Evolutionary conservation across 1,140 invertebrate genomes (phyloP), one percentile per base, ranked within the genome.

Genomic region (Caenorhabditis latens): DNA sequence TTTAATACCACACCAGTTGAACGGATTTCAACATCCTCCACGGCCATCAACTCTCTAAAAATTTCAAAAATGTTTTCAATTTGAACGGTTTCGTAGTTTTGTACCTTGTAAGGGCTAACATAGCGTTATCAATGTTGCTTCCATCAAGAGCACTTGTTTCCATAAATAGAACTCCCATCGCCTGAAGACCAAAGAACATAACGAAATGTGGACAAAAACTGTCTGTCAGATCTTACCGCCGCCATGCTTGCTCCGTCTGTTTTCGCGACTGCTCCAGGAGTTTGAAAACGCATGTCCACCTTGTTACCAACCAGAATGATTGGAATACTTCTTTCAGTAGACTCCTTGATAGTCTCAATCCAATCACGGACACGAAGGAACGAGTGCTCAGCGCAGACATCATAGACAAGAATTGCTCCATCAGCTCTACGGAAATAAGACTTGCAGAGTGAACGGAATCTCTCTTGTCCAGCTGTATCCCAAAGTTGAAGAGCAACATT

Each of bases 401-500:
- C 91, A 63, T 91, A 91, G 7, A 91, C 91, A 8, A 91, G 83
- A 88, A 91, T 90, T 43, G 91, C 91, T 14, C 91, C 91, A 83
- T 91, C 91, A 6, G 91, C 91, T 40, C 91, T 84, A 16, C 91
- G 89, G 75, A 91, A 91, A 82, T 91, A 91, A 13, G 91, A 91
- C 55, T 92, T 92, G 58, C 91, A 92, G 14, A 91, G 84, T 65
- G 89, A 90, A 42, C 91, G 89, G 75, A 91, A 91, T 86, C 90
- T 93, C 91, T 94, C 94, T 89, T 94, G 94, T 11, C 95, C 95
- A 67, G 95, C 95, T 7, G 95, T 95, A 88, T 95, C 95, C 94
- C 94, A 95, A 2, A 95, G 91, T 86, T 95, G 95, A 7, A 95
- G 90, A 24, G 95, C 94, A 16, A 95, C 93, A 84, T 94, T 94